These are phyloP conservation scores for Alauda arvensis DNA, from an alignment of 2,797 vertebrate species.

Conservation along the genomic window DNA sequence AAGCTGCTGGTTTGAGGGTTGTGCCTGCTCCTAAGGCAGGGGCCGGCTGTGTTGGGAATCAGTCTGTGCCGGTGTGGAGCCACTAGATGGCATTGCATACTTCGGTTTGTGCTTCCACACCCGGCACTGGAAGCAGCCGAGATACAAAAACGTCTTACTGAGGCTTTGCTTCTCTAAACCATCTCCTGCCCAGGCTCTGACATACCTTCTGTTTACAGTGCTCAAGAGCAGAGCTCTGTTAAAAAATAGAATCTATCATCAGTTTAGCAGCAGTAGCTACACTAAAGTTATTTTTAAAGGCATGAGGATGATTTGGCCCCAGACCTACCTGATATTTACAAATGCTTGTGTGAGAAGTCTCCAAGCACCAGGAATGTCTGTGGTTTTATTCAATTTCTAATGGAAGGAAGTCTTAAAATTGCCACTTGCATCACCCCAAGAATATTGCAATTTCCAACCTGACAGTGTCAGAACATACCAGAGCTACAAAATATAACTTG, in stretches of 20 bases:
- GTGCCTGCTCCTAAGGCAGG: accelerated
- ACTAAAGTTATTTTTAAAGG: neutral
- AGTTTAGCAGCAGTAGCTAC: neutral
- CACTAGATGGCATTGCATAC: slow-evolving; percentile 66
- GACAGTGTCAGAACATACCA: neutral
- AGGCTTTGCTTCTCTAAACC: neutral
- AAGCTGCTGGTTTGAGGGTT: neutral
- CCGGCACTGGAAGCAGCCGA: accelerated
- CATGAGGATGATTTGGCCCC: neutral
- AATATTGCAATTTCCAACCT: neutral
- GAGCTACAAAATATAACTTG: neutral
- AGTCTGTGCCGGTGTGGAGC: neutral
- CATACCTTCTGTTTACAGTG: neutral
- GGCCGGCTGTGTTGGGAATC: too few relatives aligned
- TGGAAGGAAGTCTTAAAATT: neutral
- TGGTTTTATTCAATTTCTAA: neutral
- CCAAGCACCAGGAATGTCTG: neutral
- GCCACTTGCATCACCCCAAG: neutral
- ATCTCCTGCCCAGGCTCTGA: neutral
- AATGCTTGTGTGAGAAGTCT: neutral
- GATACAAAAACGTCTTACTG: neutral
- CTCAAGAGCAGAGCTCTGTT: neutral
- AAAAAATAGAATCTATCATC: neutral
- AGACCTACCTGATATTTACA: neutral
- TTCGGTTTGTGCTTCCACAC: neutral